Base-by-base conservation (phyloP, 2,888 invertebrate genomes). In the Cremastinae sp. region DNA sequence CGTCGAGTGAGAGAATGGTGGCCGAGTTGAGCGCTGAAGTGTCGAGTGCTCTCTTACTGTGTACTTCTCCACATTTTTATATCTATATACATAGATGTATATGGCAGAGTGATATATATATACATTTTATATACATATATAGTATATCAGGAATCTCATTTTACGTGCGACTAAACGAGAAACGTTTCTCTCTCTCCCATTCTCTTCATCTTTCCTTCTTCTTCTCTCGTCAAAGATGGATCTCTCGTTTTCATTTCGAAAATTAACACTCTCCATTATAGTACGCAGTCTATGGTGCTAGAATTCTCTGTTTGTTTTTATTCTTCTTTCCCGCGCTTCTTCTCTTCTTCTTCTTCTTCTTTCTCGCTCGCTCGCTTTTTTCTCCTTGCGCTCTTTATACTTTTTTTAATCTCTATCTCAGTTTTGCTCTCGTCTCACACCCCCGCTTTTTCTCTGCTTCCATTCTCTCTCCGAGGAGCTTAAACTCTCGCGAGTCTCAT, bases 191-290 rank as follows among this genome's bases (percentile, higher is more conserved):
- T 28, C 28, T 5, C 28, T 28, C 2, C 28, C 28, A 5, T 28
- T 28, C 28, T 28, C 28, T n/a, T n/a, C 28, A 5, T 28, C 28
- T 28, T 5, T 28, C 28, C 28, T 28, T 28, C 5, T 28, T 62
- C 53, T 74, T 14, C 37, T 45, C 77, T 77, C 80, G 83, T 84
- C 83, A 87, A 88, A 88, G 88, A 89, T 86, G 85, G 85, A 88
- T 86, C 88, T 87, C 88, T 86, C 87, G 84, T 88, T 89, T 89
- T 89, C 88, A 89, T 88, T 88, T 85, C 84, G 86, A 87, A 86
- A 89, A 89, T 89, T 89, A 89, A 88, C 88, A 86, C 88, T 88
- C 88, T 83, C 86, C 85, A 84, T 87, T 87, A 85, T 84, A 81
- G 69, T 51, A 74, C 55, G 55, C 71, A 56, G 75, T 55, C 28